phyloP scores from a whole-genome alignment of 2,113 vertebrate species.

The Ursus arctos region DNA sequence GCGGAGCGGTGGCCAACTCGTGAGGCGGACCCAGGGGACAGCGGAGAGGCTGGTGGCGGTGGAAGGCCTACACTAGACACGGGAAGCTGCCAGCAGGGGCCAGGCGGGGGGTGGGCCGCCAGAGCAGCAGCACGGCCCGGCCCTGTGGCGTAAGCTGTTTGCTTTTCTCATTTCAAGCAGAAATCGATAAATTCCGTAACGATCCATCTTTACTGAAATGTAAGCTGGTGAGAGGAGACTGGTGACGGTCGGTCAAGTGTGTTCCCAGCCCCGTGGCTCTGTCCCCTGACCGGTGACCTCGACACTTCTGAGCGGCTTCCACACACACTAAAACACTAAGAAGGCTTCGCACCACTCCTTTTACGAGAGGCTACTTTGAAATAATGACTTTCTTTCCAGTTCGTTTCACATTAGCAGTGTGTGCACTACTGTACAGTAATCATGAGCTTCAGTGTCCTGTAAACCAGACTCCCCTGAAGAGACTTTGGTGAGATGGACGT shows the following conservation, averaged over 20 bases:
- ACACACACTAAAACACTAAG: conserved; percentile 67
- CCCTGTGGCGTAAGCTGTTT: neutral
- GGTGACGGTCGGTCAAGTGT: neutral
- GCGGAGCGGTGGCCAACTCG: neutral
- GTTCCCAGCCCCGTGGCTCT: neutral
- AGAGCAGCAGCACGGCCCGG: too few relatives aligned
- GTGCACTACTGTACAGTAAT: conserved; percentile 85
- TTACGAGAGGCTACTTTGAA: conserved; percentile 61
- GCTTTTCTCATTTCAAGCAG: conserved; percentile 29
- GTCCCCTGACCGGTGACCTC: conserved; percentile 43
- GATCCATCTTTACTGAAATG: neutral
- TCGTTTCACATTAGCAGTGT: conserved; percentile 72
- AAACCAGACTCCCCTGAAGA: conserved; percentile 86
- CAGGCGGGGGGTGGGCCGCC: neutral
- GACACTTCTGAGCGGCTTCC: conserved; percentile 66
- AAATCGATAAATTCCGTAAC: neutral
- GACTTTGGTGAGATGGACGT: conserved; percentile 86
- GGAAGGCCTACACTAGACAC: neutral
- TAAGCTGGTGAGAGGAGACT: neutral
- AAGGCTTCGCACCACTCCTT: conserved; percentile 55
- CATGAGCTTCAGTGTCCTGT: conserved; percentile 84
- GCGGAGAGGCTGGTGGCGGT: neutral
- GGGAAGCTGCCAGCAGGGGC: neutral
- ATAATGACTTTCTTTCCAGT: conserved; percentile 65
- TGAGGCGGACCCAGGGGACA: neutral